phyloP scores from a whole-genome alignment of 2,888 invertebrate genomes.

The Diadromus collaris region DNA sequence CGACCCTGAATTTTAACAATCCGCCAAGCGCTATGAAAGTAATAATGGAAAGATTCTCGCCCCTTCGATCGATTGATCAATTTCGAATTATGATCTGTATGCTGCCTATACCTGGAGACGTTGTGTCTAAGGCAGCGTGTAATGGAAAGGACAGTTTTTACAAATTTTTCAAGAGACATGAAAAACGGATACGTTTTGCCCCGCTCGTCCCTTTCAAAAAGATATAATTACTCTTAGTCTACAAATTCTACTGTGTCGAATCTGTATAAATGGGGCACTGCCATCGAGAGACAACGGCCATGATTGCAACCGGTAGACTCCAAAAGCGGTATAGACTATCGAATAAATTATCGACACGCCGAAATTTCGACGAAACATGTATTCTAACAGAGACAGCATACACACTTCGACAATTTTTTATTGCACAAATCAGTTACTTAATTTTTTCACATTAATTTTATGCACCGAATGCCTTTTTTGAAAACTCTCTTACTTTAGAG shows the following conservation, averaged over 20 bases:
- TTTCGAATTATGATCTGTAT: constrained; percentile 1
- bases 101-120: background rate
- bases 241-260: no score
- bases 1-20: background rate
- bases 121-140: background rate
- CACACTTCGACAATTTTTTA: background rate
- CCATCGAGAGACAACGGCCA: background rate
- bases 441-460: background rate
- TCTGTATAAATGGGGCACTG: no score
- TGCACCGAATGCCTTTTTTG: background rate
- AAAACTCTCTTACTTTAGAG: background rate
- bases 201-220: background rate
- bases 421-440: background rate
- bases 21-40: background rate
- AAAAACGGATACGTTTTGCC: background rate
- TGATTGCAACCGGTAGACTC: background rate
- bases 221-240: constrained; percentile 1
- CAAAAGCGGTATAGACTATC: background rate
- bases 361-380: background rate
- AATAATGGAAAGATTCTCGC: background rate
- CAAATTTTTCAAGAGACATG: background rate
- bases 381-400: background rate
- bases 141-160: background rate
- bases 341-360: no score
- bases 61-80: constrained; percentile 21